Evolutionary conservation across 2,888 invertebrate genomes (phyloP).

Genomic region (Tenthredo notha): DNA sequence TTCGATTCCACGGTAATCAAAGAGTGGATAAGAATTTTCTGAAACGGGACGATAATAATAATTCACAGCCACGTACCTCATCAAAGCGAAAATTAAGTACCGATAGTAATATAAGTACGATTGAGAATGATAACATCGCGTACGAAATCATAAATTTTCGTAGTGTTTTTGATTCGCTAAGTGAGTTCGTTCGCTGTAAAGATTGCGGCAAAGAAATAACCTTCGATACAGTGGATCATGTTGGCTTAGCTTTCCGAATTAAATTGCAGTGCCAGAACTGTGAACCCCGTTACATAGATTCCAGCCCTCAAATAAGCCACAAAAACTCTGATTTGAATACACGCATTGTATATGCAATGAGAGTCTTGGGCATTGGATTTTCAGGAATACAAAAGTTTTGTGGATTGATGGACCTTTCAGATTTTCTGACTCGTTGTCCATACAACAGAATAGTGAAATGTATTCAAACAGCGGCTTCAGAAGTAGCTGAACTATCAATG

Average conservation of each 20-base stretch:
- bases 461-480: too few species aligned
- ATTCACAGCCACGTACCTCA: not conserved
- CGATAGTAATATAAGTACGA: not conserved
- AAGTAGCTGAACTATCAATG: not conserved
- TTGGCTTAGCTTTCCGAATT: not conserved
- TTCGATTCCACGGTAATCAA: not conserved
- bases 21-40: not conserved
- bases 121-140: slow-evolving; percentile 13
- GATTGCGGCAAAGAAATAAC: not conserved
- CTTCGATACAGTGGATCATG: not conserved
- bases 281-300: slow-evolving; percentile 13
- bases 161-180: not conserved
- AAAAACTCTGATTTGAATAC: not conserved
- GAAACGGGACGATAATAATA: not conserved
- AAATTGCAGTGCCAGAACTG: slow-evolving; percentile 13
- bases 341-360: slow-evolving; percentile 2
- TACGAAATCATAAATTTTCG: not conserved
- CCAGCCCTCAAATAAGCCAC: not conserved
- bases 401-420: not conserved
- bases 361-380: slow-evolving; percentile 7
- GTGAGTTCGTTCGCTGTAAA: not conserved
- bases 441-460: not conserved
- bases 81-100: slow-evolving; percentile 1
- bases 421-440: slow-evolving; percentile 3
- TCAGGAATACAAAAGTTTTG: not conserved